Conservation (phyloP, 2,888 invertebrate genomes). For the Nasonia oneida region DNA sequence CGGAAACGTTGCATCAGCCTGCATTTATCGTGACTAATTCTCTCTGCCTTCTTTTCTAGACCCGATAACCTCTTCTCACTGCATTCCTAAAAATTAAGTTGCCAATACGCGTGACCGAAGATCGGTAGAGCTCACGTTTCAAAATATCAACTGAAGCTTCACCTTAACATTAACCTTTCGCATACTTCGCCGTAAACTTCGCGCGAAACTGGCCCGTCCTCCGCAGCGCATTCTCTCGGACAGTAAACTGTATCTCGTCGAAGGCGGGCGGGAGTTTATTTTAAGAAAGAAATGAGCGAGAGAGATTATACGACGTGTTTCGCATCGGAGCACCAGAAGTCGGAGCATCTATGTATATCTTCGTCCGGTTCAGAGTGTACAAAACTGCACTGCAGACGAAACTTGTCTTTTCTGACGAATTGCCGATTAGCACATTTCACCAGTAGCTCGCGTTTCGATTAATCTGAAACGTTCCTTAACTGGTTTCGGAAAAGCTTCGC, state of each 20-base stretch:
- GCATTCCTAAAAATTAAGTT: no score
- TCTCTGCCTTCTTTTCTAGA: no score
- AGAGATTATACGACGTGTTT: background rate
- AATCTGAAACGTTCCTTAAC: background rate
- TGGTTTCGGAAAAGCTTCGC: background rate
- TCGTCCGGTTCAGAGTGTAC: background rate
- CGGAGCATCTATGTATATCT: background rate
- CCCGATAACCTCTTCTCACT: no score
- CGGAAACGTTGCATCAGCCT: no score
- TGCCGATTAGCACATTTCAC: background rate
- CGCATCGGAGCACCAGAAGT: background rate
- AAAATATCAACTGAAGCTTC: background rate
- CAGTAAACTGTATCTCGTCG: background rate
- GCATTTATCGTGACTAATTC: no score
- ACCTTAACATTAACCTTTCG: background rate
- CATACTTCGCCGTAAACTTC: background rate
- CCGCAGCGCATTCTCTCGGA: background rate
- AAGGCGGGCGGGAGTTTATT: background rate
- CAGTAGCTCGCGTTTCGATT: background rate
- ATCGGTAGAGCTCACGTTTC: no score
- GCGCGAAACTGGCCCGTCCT: background rate
- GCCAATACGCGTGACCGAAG: no score
- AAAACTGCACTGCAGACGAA: background rate
- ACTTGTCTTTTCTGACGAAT: background rate
- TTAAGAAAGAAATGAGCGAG: slow-evolving; percentile 13